Evolutionary conservation across 2,113 vertebrate species (phyloP).

Genomic region (Oreocharis arfaki): DNA sequence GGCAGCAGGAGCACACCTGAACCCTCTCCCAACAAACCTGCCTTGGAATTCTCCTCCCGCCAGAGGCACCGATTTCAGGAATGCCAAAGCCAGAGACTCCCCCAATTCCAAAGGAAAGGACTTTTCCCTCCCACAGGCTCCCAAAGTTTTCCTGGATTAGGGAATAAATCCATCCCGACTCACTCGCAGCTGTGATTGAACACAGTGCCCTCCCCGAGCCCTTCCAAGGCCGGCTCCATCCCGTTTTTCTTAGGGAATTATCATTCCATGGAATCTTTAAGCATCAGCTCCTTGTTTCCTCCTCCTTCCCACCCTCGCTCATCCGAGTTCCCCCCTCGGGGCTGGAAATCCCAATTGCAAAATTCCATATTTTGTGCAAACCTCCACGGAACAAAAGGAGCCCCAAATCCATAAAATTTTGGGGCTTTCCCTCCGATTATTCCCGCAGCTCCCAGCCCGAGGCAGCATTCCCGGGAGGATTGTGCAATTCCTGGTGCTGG

Average conservation of each 20-base stretch:
- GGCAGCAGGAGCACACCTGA: neutral
- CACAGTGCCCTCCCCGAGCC: neutral
- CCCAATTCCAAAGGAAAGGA: neutral
- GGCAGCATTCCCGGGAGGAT: neutral
- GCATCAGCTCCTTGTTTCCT: neutral
- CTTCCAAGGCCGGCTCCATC: neutral
- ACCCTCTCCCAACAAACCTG: neutral
- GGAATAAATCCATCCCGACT: neutral
- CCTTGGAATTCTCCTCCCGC: neutral
- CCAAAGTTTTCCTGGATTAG: neutral
- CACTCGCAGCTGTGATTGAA: neutral
- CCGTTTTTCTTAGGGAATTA: neutral
- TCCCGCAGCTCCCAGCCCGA: neutral
- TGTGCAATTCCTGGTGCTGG: neutral
- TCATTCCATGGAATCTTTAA: neutral
- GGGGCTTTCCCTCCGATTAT: neutral
- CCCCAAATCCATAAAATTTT: neutral
- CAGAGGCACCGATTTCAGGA: accelerated
- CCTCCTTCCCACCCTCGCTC: neutral
- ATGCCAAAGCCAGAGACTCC: neutral
- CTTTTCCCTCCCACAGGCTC: neutral
- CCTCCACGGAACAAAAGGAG: neutral
- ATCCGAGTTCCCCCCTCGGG: accelerated
- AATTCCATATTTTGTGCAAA: accelerated
- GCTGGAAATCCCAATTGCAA: neutral